Evolutionary conservation across 2,113 vertebrate species (phyloP), one percentile per base, ranked within the genome.

Genomic region (Sitta europaea): DNA sequence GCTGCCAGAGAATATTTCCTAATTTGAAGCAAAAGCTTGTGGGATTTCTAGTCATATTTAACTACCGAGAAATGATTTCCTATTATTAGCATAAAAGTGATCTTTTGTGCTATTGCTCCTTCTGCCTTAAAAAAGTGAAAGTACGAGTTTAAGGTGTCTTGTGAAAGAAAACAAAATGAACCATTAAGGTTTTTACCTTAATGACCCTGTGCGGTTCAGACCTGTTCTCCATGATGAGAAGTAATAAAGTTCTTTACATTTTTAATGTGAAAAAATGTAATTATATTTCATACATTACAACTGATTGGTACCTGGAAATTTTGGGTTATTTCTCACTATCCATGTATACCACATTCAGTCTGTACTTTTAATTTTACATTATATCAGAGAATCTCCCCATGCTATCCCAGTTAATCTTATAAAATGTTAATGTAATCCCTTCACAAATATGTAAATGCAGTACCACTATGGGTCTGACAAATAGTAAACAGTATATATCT

Each of bases 401-500:
- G 77, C 85, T 97, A 90, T 86, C 76, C 81, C 79, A 88, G 95
- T 96, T 98, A 97, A 97, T 98, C 97, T 97, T 88, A 93, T 78
- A 97, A 96, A 96, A 97, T 91, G 82, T 81, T 96, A 90, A 73
- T 79, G 68, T 97, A 98, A 98, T 98, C 97, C 97, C 84, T 98
- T 96, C 59, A 95, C 97, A 98, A 98, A 98, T 97, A 97, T 59
- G 83, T 95, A 96, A 96, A 95, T 95, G 91, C 86, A 96, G 86
- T 97, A 81, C 95, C 94, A 86, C 92, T 97, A 78, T 24, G 63
- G 85, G 72, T 77, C 94, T 97, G 76, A 96, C 94, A 98, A 98
- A 98, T 96, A 98, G 96, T 94, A 97, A 97, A 98, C 96, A 98
- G 95, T 94, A 96, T 90, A 53, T 97, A 96, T 96, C 85, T 90